These are phyloP conservation scores for Aptenodytes patagonicus DNA, from an alignment of 2,113 vertebrate species.

Conservation along the genomic window DNA sequence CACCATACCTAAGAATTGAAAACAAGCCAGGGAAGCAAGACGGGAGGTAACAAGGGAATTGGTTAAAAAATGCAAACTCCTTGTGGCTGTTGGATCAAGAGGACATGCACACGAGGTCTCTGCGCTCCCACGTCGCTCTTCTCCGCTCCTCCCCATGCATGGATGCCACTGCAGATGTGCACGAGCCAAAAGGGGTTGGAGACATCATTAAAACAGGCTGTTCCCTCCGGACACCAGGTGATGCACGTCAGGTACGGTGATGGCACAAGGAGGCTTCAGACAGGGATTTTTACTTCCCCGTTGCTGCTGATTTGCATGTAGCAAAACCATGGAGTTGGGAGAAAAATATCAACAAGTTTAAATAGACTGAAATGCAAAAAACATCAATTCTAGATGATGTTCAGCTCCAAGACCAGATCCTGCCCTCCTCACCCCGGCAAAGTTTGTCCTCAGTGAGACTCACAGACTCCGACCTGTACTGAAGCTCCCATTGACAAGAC, in stretches of 20 bases:
- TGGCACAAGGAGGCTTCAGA: neutral
- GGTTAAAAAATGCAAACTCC: neutral
- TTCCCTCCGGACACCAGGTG: neutral
- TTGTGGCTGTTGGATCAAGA: neutral
- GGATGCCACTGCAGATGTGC: fast-evolving
- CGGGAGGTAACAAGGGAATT: neutral
- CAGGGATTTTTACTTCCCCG: neutral
- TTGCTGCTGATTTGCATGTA: neutral
- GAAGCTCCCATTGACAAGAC: neutral
- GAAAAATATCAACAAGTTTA: neutral
- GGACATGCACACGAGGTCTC: neutral
- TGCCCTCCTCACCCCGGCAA: neutral
- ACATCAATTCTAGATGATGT: neutral
- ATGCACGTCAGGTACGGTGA: fast-evolving
- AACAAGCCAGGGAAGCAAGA: neutral
- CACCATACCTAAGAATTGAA: neutral
- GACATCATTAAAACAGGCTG: neutral
- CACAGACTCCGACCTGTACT: neutral
- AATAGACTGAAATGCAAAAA: neutral
- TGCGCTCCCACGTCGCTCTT: neutral
- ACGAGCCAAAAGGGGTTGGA: fast-evolving
- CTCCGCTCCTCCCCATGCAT: neutral
- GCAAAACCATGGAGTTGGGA: neutral
- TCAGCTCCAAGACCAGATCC: neutral
- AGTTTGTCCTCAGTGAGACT: neutral